These are phyloP conservation scores for Monomorium pharaonis DNA, from an alignment of 1,140 invertebrate genomes.

Conservation along the genomic window DNA sequence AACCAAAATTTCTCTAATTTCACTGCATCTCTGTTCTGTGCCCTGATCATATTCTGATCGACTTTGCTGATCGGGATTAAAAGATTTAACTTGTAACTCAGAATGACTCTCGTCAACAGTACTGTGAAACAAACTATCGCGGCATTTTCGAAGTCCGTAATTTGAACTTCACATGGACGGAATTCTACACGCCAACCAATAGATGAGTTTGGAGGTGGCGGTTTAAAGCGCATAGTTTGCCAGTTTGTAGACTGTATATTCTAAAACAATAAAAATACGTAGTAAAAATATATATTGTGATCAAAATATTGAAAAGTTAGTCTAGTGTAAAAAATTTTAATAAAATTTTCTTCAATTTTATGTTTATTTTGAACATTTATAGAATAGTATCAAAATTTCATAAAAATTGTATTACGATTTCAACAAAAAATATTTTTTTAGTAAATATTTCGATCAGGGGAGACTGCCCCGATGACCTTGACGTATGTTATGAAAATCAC, in stretches of 20 bases:
- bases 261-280: slow-evolving; percentile 84
- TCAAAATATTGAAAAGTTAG: slow-evolving; percentile 44
- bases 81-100: slow-evolving; percentile 98
- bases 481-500: too few relatives aligned
- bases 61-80: slow-evolving; percentile 99
- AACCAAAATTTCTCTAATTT: slow-evolving; percentile 96
- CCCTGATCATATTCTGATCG: slow-evolving; percentile 98
- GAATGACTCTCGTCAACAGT: slow-evolving; percentile 97
- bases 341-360: too few relatives aligned
- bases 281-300: slow-evolving; percentile 22
- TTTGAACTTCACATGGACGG: slow-evolving; percentile 98
- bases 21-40: slow-evolving; percentile 96
- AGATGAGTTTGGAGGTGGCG: slow-evolving; percentile 96
- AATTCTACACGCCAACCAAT: slow-evolving; percentile 99
- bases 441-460: too few relatives aligned
- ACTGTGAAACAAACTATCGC: slow-evolving; percentile 99
- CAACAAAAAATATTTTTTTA: too few relatives aligned
- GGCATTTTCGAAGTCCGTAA: slow-evolving; percentile 99
- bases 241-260: slow-evolving; percentile 99
- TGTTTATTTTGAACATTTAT: too few relatives aligned
- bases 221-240: slow-evolving; percentile 99
- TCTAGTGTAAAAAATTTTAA: too few relatives aligned
- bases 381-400: too few relatives aligned
- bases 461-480: too few relatives aligned
- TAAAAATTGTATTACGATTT: too few relatives aligned